A percentile compares a stretch with the other conserved stretches of the same genome.
phyloP scores from a whole-genome alignment of 2,797 vertebrate species.

The Neosalanx taihuensis region DNA sequence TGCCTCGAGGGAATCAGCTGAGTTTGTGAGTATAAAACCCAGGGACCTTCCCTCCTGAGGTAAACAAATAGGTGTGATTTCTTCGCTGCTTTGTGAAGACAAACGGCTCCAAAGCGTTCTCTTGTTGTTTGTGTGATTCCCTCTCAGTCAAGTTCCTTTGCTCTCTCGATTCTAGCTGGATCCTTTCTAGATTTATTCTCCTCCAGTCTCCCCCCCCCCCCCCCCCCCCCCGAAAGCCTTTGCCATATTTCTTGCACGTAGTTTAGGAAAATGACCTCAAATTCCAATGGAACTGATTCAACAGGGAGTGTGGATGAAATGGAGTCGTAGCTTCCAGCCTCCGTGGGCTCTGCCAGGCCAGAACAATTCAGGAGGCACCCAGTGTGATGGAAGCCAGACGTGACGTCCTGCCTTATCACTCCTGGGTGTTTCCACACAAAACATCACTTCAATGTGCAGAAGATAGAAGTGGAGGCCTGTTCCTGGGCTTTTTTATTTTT shows the following conservation, averaged over 20 bases:
- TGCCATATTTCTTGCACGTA: constrained; percentile 33
- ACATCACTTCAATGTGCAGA: constrained; percentile 52
- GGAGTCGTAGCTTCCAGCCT: constrained; percentile 21
- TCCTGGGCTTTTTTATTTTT: constrained; percentile 39
- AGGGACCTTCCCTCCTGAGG: constrained; percentile 18
- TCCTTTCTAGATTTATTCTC: constrained; percentile 40
- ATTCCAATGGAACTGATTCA: constrained; percentile 47
- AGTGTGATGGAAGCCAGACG: constrained; percentile 73
- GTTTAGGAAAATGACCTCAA: constrained; percentile 51
- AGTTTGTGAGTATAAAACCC: constrained; percentile 48
- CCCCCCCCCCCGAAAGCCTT: constrained; percentile 19
- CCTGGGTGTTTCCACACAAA: constrained; percentile 69
- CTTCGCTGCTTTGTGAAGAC: constrained; percentile 7
- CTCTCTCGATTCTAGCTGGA: constrained; percentile 11
- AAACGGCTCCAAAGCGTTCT: constrained; percentile 13
- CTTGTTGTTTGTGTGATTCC: not conserved
- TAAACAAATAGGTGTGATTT: constrained; percentile 53
- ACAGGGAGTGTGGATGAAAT: constrained; percentile 11
- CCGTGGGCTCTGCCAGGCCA: constrained; percentile 19
- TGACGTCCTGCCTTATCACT: constrained; percentile 69
- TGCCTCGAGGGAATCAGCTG: constrained; percentile 40
- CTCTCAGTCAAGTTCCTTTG: constrained; percentile 22
- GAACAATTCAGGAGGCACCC: constrained; percentile 42
- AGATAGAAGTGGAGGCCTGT: constrained; percentile 48
- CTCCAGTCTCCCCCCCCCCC: constrained; percentile 7